Evolutionary conservation across 2,113 vertebrate species (phyloP).

Genomic region (Amphiprion ocellaris): DNA sequence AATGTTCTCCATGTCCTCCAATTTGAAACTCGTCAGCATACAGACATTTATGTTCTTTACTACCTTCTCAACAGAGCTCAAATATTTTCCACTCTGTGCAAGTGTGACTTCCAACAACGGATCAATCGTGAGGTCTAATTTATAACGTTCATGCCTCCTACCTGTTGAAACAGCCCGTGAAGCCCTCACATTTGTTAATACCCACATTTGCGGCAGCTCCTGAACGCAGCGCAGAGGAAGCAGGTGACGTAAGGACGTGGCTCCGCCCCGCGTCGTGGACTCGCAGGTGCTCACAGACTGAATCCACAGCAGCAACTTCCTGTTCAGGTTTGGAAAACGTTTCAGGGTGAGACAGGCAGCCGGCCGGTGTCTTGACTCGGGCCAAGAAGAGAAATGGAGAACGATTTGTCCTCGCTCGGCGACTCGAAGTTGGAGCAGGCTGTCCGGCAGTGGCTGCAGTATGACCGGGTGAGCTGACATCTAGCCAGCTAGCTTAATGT

Average conservation of each 20-base stretch:
- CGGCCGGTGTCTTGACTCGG: not conserved
- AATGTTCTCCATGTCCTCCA: too few species aligned
- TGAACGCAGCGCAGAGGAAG: conserved; percentile 38
- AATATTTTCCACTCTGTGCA: too few species aligned
- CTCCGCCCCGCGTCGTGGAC: not conserved
- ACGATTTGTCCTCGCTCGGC: conserved; percentile 49
- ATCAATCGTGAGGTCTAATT: too few species aligned
- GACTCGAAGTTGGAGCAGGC: conserved; percentile 76
- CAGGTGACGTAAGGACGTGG: conserved; percentile 42
- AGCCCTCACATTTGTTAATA: not conserved
- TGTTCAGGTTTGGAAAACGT: too few species aligned
- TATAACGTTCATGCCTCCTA: not conserved
- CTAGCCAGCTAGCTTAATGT: conserved; percentile 24
- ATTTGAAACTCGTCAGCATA: too few species aligned
- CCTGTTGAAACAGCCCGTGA: not conserved
- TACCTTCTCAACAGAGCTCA: too few species aligned
- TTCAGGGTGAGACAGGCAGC: not conserved
- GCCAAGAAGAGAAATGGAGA: conserved; percentile 60
- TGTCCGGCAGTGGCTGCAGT: conserved; percentile 87
- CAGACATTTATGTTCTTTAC: too few species aligned
- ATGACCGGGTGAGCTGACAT: conserved; percentile 87
- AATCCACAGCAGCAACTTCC: not conserved
- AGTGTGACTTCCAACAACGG: too few species aligned
- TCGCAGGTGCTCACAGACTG: not conserved
- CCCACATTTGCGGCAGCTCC: not conserved